Conservation (phyloP, 2,797 vertebrate genomes). For the Poeciliopsis infans region DNA sequence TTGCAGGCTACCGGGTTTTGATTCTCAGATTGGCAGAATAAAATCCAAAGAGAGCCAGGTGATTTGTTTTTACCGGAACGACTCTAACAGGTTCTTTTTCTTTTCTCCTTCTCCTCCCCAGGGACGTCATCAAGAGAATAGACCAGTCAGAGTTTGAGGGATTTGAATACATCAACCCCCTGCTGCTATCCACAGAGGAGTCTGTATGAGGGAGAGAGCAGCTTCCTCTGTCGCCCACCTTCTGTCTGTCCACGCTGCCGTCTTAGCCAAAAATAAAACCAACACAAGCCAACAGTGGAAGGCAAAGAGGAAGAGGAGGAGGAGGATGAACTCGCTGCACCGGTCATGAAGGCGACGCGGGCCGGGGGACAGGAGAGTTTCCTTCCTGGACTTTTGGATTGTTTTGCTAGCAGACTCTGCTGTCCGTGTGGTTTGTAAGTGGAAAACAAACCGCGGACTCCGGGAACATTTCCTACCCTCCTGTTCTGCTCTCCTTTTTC, state of each 20-base stretch:
- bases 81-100: no score
- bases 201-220: conserved; percentile 87
- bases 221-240: conserved; percentile 72
- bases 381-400: conserved; percentile 69
- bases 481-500: conserved; percentile 35
- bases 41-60: neutral
- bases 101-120: conserved; percentile 65
- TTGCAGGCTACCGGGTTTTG: neutral
- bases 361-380: conserved; percentile 53
- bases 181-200: conserved; percentile 94
- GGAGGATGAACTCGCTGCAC: conserved; percentile 49
- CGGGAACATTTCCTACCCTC: conserved; percentile 57
- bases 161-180: conserved; percentile 98
- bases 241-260: conserved; percentile 63
- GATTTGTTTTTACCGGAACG: neutral
- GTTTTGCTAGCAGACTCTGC: conserved; percentile 61
- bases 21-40: neutral
- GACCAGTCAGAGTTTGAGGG: conserved; percentile 99
- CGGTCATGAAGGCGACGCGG: conserved; percentile 41
- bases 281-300: conserved; percentile 75
- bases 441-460: conserved; percentile 53
- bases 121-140: conserved; percentile 96
- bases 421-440: conserved; percentile 46
- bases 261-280: conserved; percentile 72
- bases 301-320: conserved; percentile 39